These are phyloP conservation scores for Parasteatoda tepidariorum DNA, from an alignment of 1,140 invertebrate species.

Conservation along the genomic window DNA sequence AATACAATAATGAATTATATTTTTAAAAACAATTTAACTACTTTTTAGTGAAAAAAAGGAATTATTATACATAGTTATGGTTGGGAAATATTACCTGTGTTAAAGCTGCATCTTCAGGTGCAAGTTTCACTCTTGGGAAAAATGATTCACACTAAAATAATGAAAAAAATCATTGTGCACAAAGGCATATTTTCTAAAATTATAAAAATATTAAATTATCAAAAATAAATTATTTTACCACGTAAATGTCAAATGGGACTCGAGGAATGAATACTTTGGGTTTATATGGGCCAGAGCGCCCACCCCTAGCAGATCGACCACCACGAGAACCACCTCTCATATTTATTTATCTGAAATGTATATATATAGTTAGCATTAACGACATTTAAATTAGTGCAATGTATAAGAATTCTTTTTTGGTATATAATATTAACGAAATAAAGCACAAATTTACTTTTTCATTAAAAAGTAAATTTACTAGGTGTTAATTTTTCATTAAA, in stretches of 20 bases:
- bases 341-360: background rate
- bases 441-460: no score
- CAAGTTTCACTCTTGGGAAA: slow-evolving; percentile 86
- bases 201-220: background rate
- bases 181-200: no score
- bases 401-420: no score
- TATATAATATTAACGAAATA: no score
- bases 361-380: no score
- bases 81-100: slow-evolving; percentile 82
- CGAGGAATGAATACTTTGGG: slow-evolving; percentile 81
- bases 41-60: background rate
- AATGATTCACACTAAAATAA: slow-evolving; percentile 77
- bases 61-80: slow-evolving; percentile 26
- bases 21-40: no score
- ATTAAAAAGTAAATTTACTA: no score
- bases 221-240: slow-evolving; percentile 68
- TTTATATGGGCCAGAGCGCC: slow-evolving; percentile 65
- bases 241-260: slow-evolving; percentile 89
- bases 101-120: slow-evolving; percentile 83
- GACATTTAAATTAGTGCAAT: no score
- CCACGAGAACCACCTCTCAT: slow-evolving; percentile 65
- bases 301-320: slow-evolving; percentile 64
- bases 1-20: no score
- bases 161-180: no score
- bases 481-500: no score